Conservation (phyloP, 2,888 invertebrate genomes). For the Mythimna loreyi region DNA sequence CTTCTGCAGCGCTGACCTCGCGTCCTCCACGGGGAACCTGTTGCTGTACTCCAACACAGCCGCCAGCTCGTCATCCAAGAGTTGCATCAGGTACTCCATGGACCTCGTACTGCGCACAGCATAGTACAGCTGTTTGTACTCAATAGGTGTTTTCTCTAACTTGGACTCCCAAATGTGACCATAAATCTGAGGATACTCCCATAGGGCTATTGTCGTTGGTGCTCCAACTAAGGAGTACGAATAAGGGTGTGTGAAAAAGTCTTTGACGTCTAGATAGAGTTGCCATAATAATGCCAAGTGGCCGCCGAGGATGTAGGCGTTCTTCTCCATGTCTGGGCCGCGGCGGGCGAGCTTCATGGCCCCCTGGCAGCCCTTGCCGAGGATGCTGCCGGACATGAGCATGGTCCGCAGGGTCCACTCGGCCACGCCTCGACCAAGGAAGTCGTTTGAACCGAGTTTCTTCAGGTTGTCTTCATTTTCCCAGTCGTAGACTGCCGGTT, state of each 20-base stretch:
- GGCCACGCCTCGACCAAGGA: constrained; percentile 83
- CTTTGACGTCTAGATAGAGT: constrained; percentile 84
- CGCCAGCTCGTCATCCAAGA: constrained; percentile 81
- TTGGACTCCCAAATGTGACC: constrained; percentile 79
- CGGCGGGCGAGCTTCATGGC: constrained; percentile 83
- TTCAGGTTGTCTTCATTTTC: constrained; percentile 82
- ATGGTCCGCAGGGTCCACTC: constrained; percentile 85
- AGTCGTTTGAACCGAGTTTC: constrained; percentile 82
- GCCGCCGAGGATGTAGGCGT: constrained; percentile 84
- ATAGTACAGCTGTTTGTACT: constrained; percentile 82
- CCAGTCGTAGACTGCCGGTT: constrained; percentile 78
- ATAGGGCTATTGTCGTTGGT: constrained; percentile 81
- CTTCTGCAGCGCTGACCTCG: constrained; percentile 80
- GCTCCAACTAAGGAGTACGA: constrained; percentile 84
- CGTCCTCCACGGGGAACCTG: constrained; percentile 82
- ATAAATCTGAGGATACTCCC: constrained; percentile 86
- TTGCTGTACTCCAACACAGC: constrained; percentile 78
- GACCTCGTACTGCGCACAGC: constrained; percentile 81
- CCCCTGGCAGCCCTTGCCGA: constrained; percentile 85
- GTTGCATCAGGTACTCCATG: constrained; percentile 79
- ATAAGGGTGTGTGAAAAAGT: constrained; percentile 84
- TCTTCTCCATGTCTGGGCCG: constrained; percentile 76
- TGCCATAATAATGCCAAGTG: constrained; percentile 87
- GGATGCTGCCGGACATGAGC: constrained; percentile 83
- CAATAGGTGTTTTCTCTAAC: constrained; percentile 76